A percentile compares a stretch with the other conserved stretches of the same genome.
These are phyloP conservation scores for Campoplex nolae DNA, from an alignment of 2,888 invertebrate genomes.

Conservation along the genomic window DNA sequence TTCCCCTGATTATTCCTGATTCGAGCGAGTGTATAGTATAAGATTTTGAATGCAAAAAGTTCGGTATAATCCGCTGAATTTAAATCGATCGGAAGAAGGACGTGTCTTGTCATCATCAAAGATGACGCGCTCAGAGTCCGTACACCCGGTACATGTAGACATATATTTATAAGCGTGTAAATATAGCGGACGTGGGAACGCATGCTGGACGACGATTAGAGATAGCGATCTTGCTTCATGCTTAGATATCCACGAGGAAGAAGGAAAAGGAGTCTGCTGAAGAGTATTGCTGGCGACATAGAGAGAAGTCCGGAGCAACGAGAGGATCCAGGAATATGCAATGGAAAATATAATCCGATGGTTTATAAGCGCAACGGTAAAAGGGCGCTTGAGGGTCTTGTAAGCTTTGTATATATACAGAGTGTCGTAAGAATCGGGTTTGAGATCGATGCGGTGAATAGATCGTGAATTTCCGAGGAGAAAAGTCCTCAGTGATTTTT, in stretches of 20 bases:
- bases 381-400: slow-evolving; percentile 32
- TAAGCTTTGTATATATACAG: background rate
- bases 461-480: background rate
- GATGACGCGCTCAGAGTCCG: background rate
- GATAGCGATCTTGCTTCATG: slow-evolving; percentile 61
- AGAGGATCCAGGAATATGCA: slow-evolving; percentile 12
- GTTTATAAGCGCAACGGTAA: slow-evolving; percentile 68
- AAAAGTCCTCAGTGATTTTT: background rate
- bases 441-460: background rate
- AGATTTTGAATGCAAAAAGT: background rate
- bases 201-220: slow-evolving; percentile 66
- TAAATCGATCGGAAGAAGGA: background rate
- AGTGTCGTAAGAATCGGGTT: background rate
- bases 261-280: slow-evolving; percentile 36
- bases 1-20: too few species aligned
- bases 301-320: slow-evolving; percentile 32
- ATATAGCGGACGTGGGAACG: slow-evolving; percentile 64
- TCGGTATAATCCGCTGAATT: background rate
- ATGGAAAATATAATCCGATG: slow-evolving; percentile 63
- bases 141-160: background rate
- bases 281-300: background rate
- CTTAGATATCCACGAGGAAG: slow-evolving; percentile 35
- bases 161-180: slow-evolving; percentile 22
- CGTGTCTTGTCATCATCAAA: background rate
- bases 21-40: too few species aligned